phyloP scores from a whole-genome alignment of 2,113 vertebrate species.

The Atlantisia rogersi region DNA sequence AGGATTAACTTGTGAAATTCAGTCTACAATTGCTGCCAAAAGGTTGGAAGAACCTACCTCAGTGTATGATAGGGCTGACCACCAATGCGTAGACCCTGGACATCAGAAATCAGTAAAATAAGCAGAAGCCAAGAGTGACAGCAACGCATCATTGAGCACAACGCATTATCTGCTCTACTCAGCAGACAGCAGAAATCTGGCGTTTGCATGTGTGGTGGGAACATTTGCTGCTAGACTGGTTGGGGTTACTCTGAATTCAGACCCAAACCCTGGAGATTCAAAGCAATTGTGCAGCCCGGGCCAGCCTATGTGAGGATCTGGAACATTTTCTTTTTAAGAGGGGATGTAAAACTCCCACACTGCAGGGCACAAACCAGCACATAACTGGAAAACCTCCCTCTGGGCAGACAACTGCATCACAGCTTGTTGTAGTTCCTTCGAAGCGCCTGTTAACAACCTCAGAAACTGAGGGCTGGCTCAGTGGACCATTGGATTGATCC shows the following conservation, averaged over 20 bases:
- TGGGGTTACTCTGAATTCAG: accelerated
- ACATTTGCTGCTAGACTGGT: background rate
- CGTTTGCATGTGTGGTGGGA: background rate
- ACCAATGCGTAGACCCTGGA: background rate
- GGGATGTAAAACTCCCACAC: background rate
- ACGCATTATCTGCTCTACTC: accelerated
- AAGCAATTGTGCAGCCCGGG: background rate
- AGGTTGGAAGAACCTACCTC: background rate
- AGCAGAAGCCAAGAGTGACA: background rate
- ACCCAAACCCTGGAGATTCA: too few relatives aligned
- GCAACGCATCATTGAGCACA: background rate
- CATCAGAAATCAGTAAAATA: background rate
- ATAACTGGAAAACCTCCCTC: background rate
- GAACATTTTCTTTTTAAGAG: background rate
- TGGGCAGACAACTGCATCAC: background rate
- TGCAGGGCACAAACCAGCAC: background rate
- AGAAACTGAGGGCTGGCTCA: background rate
- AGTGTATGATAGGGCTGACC: background rate
- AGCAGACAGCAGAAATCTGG: background rate
- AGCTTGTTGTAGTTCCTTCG: background rate
- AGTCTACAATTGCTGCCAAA: background rate
- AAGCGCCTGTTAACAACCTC: background rate
- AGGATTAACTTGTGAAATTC: background rate
- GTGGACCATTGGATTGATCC: background rate
- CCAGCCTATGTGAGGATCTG: background rate